Evolutionary conservation across 2,113 vertebrate species (phyloP).

Genomic region (Heterotilapia buettikoferi): DNA sequence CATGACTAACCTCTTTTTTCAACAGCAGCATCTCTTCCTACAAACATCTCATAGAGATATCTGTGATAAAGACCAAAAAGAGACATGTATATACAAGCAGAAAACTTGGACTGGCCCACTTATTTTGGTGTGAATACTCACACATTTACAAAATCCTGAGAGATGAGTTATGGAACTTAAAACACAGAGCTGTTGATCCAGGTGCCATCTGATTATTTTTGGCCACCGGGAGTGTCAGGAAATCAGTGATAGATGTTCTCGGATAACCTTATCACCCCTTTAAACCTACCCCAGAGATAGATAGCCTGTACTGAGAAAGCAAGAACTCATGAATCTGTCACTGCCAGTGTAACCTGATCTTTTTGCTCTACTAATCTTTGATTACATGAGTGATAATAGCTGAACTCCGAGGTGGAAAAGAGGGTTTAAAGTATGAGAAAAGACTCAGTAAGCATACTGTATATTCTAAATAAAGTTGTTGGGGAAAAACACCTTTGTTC

Average conservation of each 20-base stretch:
- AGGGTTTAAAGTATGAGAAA: neutral
- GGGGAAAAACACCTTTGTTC: neutral
- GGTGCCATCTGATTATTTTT: constrained; percentile 72
- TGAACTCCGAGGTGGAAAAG: constrained; percentile 10
- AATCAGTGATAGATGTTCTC: constrained; percentile 57
- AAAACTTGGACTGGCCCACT: neutral
- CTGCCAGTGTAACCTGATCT: constrained; percentile 20
- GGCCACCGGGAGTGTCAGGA: constrained; percentile 60
- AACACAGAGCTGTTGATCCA: constrained; percentile 68
- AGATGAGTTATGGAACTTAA: constrained; percentile 56
- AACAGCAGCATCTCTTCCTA: neutral
- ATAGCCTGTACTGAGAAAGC: neutral
- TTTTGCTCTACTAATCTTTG: constrained; percentile 15
- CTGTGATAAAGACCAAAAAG: neutral
- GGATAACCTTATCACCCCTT: constrained; percentile 64
- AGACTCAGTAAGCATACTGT: neutral
- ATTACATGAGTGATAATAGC: constrained; percentile 27
- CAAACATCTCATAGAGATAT: constrained; percentile 23
- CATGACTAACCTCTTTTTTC: neutral
- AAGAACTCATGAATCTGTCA: constrained; percentile 23
- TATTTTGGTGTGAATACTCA: neutral
- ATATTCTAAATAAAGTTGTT: neutral
- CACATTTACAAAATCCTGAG: constrained; percentile 22
- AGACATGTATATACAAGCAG: neutral
- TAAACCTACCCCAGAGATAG: constrained; percentile 36